Percentiles rank a stretch among this genome's conserved stretches.
These are phyloP conservation scores for Zingel zingel DNA, from an alignment of 2,113 vertebrate species.

Conservation along the genomic window DNA sequence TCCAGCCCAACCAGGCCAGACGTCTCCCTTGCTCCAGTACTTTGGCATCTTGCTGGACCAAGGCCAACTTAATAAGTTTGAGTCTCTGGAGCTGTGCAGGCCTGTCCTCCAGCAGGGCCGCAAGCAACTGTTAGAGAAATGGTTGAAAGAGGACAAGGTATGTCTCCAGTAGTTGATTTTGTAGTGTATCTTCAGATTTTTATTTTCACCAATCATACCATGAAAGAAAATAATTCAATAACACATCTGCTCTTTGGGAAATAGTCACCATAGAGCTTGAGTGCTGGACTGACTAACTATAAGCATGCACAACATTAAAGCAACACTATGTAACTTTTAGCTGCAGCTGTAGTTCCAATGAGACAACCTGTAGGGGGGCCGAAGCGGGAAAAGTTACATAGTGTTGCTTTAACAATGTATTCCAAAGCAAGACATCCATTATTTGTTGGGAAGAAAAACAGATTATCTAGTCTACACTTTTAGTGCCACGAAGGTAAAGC, in stretches of 20 bases:
- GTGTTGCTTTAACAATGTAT: not conserved
- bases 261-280: not conserved
- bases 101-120: slow-evolving; percentile 98
- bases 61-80: slow-evolving; percentile 98
- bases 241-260: not conserved
- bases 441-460: no score
- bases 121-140: slow-evolving; percentile 97
- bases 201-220: not conserved
- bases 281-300: not conserved
- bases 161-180: not conserved
- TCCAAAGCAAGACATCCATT: no score
- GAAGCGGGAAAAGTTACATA: no score
- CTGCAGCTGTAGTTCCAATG: no score
- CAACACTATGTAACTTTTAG: no score
- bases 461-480: no score
- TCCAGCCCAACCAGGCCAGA: slow-evolving; percentile 96
- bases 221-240: not conserved
- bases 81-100: slow-evolving; percentile 96
- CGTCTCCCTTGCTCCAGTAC: slow-evolving; percentile 96
- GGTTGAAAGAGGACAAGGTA: slow-evolving; percentile 99
- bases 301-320: not conserved
- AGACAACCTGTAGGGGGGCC: no score
- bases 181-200: not conserved
- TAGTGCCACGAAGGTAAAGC: no score
- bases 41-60: slow-evolving; percentile 98